Evolutionary conservation across 2,888 invertebrate species (phyloP).

Genomic region (Nomada fabriciana): DNA sequence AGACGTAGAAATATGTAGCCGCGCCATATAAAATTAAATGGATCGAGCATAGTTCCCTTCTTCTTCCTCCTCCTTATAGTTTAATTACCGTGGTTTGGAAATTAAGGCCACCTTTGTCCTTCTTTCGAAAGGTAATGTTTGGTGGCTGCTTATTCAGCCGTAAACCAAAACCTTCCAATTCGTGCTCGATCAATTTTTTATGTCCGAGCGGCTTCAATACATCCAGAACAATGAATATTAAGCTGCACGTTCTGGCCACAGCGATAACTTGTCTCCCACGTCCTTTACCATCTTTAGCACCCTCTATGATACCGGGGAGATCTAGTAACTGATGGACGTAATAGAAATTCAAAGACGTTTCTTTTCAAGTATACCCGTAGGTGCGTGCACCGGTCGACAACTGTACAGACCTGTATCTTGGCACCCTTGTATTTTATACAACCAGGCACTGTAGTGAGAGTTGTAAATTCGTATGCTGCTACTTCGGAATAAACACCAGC

Average conservation of each 20-base stretch:
- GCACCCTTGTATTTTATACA: slow-evolving; percentile 99
- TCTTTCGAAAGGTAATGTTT: slow-evolving; percentile 97
- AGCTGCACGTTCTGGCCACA: slow-evolving; percentile 98
- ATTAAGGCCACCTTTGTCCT: slow-evolving; percentile 99
- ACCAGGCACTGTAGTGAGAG: slow-evolving; percentile 99
- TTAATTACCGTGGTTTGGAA: slow-evolving; percentile 95
- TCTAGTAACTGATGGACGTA: slow-evolving; percentile 91
- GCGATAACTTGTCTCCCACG: slow-evolving; percentile 99
- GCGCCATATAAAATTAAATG: not conserved
- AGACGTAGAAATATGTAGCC: not conserved
- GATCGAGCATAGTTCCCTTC: slow-evolving; percentile 17
- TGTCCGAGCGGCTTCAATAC: slow-evolving; percentile 98
- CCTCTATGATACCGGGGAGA: slow-evolving; percentile 99
- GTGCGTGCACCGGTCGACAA: not conserved
- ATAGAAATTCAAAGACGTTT: not conserved
- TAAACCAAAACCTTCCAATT: slow-evolving; percentile 99
- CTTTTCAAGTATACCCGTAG: not conserved
- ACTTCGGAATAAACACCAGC: slow-evolving; percentile 99
- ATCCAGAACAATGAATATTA: slow-evolving; percentile 98
- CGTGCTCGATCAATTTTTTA: slow-evolving; percentile 97
- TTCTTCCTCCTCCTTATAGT: not conserved
- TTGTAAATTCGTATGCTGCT: slow-evolving; percentile 99
- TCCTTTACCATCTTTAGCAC: slow-evolving; percentile 99
- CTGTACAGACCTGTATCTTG: slow-evolving; percentile 93
- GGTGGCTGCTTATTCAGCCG: slow-evolving; percentile 98